These are phyloP conservation scores for Sympetrum striolatum DNA, from an alignment of 2,888 invertebrate genomes.

Conservation along the genomic window DNA sequence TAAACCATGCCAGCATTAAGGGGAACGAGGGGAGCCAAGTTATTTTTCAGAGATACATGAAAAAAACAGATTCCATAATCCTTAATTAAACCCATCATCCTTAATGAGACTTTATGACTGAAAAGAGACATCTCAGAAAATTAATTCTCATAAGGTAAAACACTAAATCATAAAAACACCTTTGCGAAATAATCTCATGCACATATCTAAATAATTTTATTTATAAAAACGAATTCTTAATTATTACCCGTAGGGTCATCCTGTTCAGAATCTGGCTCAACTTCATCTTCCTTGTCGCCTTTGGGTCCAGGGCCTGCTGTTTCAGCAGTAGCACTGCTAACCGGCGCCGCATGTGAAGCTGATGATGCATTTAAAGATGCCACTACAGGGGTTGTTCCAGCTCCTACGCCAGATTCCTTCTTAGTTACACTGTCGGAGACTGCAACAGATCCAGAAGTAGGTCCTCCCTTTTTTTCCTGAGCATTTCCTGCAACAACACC, in stretches of 20 bases:
- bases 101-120: too few relatives aligned
- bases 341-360: constrained; percentile 43
- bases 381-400: background rate
- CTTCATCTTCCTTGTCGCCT: constrained; percentile 56
- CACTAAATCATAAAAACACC: too few relatives aligned
- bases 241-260: constrained; percentile 63
- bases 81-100: too few relatives aligned
- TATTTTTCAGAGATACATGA: too few relatives aligned
- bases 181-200: too few relatives aligned
- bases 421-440: constrained; percentile 6
- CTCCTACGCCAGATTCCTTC: background rate
- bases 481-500: constrained; percentile 61
- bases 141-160: too few relatives aligned
- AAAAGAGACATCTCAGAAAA: too few relatives aligned
- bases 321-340: constrained; percentile 4
- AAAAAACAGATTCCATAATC: too few relatives aligned
- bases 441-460: background rate
- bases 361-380: constrained; percentile 11
- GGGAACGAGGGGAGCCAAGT: too few relatives aligned
- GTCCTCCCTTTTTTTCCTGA: constrained; percentile 53
- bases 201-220: background rate
- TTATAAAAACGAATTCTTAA: background rate
- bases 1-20: too few relatives aligned
- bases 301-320: constrained; percentile 47
- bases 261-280: constrained; percentile 62